Evolutionary conservation across 2,888 invertebrate species (phyloP).

Genomic region (Carcina quercana): DNA sequence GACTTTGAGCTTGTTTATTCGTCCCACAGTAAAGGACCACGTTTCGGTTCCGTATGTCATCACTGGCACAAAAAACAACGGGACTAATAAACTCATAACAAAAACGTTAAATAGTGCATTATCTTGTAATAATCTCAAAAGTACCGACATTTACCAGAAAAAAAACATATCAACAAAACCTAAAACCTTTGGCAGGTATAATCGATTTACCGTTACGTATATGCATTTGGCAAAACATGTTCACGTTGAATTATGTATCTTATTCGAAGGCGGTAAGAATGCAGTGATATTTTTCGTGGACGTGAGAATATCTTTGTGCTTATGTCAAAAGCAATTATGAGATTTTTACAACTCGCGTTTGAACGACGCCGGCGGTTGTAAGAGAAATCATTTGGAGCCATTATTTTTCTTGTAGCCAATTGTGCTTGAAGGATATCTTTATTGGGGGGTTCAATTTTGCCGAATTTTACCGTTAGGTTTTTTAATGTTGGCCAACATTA

Average conservation of each 20-base stretch:
- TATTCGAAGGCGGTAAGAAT: not conserved
- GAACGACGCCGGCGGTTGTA: constrained; percentile 37
- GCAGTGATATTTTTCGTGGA: no score
- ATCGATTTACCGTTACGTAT: constrained; percentile 11
- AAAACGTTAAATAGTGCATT: no score
- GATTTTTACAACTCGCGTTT: constrained; percentile 44
- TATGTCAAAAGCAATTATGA: constrained; percentile 39
- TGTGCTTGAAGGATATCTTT: constrained; percentile 25
- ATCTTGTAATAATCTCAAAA: constrained; percentile 9
- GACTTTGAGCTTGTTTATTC: no score
- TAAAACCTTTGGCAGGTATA: constrained; percentile 26
- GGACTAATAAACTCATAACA: no score
- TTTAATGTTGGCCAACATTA: no score
- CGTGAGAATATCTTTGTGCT: constrained; percentile 10
- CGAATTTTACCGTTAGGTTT: constrained; percentile 30
- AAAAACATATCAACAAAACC: constrained; percentile 15
- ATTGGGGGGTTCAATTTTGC: constrained; percentile 31
- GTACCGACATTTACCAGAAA: constrained; percentile 9
- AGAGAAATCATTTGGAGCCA: no score
- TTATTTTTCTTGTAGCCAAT: constrained; percentile 13
- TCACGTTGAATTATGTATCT: not conserved
- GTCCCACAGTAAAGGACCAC: no score
- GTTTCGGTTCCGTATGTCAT: no score
- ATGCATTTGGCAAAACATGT: not conserved
- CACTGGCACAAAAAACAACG: no score